Percentiles rank a stretch among this genome's conserved stretches.
phyloP scores from a whole-genome alignment of 2,888 invertebrate genomes.

The Heteromurus nitidus region DNA sequence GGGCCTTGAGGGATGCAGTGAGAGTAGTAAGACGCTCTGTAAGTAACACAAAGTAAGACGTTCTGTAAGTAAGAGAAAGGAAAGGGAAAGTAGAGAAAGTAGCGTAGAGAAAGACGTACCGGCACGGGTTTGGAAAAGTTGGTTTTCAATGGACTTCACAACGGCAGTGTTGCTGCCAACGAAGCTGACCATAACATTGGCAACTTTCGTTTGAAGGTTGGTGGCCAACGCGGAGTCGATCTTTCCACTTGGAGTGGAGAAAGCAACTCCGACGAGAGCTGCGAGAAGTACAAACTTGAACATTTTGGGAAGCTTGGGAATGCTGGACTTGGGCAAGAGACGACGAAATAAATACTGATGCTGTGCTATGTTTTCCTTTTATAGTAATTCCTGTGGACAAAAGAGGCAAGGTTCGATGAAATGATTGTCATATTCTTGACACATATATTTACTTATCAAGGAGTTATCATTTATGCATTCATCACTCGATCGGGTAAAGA shows the following conservation, averaged over 20 bases:
- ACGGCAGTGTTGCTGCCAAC: constrained; percentile 26
- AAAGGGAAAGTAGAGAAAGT: too few species aligned
- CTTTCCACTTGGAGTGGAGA: constrained; percentile 12
- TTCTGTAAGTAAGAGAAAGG: too few species aligned
- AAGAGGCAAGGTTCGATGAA: too few species aligned
- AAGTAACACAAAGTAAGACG: too few species aligned
- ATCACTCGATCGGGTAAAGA: too few species aligned
- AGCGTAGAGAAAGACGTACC: too few species aligned
- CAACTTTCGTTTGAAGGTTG: background rate
- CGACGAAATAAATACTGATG: background rate
- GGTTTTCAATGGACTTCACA: constrained; percentile 9
- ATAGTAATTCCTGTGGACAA: too few species aligned
- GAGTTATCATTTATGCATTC: too few species aligned
- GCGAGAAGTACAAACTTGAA: constrained; percentile 7
- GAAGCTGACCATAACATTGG: constrained; percentile 33
- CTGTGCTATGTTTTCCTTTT: too few species aligned
- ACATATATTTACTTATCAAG: too few species aligned
- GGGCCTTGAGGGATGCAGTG: background rate
- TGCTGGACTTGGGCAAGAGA: background rate
- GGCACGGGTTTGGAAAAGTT: constrained; percentile 5
- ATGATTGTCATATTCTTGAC: too few species aligned
- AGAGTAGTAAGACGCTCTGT: constrained; percentile 19
- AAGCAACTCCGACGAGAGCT: constrained; percentile 23
- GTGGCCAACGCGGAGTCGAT: background rate
- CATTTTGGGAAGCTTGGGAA: constrained; percentile 18